phyloP scores from a whole-genome alignment of 2,888 invertebrate genomes.

The Ichneumon xanthorius region DNA sequence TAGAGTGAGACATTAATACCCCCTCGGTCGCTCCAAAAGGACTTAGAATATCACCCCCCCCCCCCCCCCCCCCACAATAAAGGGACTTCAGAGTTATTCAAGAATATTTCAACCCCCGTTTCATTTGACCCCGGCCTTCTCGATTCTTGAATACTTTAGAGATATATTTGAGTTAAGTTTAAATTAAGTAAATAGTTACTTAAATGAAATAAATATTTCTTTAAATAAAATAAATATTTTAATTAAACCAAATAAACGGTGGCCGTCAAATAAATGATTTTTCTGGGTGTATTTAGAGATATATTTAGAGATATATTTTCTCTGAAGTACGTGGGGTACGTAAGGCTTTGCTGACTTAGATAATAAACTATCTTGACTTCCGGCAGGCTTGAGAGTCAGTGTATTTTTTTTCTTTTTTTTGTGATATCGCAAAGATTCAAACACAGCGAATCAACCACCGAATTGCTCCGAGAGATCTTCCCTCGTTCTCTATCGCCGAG shows the following conservation, averaged over 20 bases:
- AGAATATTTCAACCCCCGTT: too few relatives aligned
- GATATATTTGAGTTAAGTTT: not conserved
- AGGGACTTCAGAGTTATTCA: too few relatives aligned
- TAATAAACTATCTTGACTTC: constrained; percentile 18
- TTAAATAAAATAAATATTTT: too few relatives aligned
- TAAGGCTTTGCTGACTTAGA: constrained; percentile 24
- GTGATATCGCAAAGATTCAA: constrained; percentile 19
- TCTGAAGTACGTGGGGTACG: not conserved
- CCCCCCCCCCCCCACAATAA: too few relatives aligned
- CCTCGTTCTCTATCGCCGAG: constrained; percentile 11
- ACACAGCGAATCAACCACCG: constrained; percentile 59
- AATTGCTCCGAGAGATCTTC: constrained; percentile 51
- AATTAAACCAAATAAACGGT: too few relatives aligned
- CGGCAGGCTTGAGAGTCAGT: constrained; percentile 8
- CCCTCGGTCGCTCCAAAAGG: too few relatives aligned
- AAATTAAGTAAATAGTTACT: too few relatives aligned
- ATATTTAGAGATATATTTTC: too few relatives aligned
- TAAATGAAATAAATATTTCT: too few relatives aligned
- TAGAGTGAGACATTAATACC: too few relatives aligned
- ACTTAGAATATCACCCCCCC: too few relatives aligned
- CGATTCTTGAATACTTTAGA: not conserved
- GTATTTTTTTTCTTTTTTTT: constrained; percentile 26
- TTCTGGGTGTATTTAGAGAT: not conserved
- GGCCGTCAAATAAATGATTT: not conserved
- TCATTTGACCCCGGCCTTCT: too few relatives aligned